Base-by-base conservation (phyloP, 92 coral and sea anemone species). In the Epizoanthus scotinus region DNA sequence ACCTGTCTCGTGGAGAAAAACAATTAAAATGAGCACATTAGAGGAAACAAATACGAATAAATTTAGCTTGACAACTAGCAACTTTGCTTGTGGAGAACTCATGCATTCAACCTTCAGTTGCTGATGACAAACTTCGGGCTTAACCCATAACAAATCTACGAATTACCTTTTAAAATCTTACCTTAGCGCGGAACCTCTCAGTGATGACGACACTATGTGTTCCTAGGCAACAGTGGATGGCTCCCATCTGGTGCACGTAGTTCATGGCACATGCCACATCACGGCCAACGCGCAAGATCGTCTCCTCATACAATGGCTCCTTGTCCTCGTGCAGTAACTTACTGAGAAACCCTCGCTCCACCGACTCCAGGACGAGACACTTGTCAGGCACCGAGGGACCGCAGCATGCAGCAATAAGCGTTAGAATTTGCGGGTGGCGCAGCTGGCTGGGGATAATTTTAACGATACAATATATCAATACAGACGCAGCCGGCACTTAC, bases 241-340 rank as follows among this genome's bases (percentile, higher is more conserved):
- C 87, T 27, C 98, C 98, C 71, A 91, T 90, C 71, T 90, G 91
- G 38, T 95, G 98, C 79, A 92, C 78, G 62, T 88, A 95, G 58
- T 89, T 91, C 91, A 95, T 75, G 5, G 98, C 98, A 79, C 94
- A 88, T 1, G 97, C 91, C 28, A 95, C 89, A 56, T 93, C 98
- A 34, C 90, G 92, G 55, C 89, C 86, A 54, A 95, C 21, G 13
- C 84, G 82, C 53, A 95, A 64, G 29, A 92, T 62, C n/a, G 91
- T 66, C 66, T 95, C 95, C 28, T 95, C 98, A 9, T 79, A 90
- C 2, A 95, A 63, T 22, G 82, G 75, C 29, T 88, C 89, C 38
- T 83, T 84, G 5, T 90, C 92, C 56, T 84, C 91, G 12, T 86
- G 87, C 44, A 95, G 80, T 67, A 95, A 68, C 82, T 79, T 92